A percentile compares a stretch with the other conserved stretches of the same genome.
These are phyloP conservation scores for Salpingus planirostris DNA, from an alignment of 2,888 invertebrate genomes.

Conservation along the genomic window DNA sequence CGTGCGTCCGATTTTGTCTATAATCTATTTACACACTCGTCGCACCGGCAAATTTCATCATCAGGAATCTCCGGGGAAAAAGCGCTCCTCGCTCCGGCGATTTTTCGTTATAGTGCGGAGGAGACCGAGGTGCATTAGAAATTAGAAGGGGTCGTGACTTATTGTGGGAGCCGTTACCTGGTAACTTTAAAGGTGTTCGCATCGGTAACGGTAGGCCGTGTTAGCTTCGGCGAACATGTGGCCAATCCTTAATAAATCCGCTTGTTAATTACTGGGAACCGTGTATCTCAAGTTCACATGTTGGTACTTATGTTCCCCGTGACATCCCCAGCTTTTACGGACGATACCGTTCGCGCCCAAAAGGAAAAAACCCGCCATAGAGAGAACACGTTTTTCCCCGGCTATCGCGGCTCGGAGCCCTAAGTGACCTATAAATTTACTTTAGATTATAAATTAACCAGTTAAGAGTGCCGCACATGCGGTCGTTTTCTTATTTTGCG, in stretches of 20 bases:
- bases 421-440: conserved; percentile 35
- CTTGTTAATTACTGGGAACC: conserved; percentile 37
- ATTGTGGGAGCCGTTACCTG: too few relatives aligned
- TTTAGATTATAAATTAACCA: conserved; percentile 31
- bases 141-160: too few relatives aligned
- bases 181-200: too few relatives aligned
- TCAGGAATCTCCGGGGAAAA: too few relatives aligned
- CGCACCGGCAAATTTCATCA: too few relatives aligned
- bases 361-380: conserved; percentile 6
- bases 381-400: conserved; percentile 31
- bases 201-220: conserved; percentile 35
- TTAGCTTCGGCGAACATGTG: conserved; percentile 30
- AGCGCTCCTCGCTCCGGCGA: too few relatives aligned
- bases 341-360: conserved; percentile 23
- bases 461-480: conserved; percentile 22
- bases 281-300: conserved; percentile 33
- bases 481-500: conserved; percentile 16
- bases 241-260: conserved; percentile 35
- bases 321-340: conserved; percentile 20
- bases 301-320: conserved; percentile 30
- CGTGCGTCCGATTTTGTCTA: too few relatives aligned
- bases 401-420: conserved; percentile 27
- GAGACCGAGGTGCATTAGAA: too few relatives aligned
- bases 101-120: too few relatives aligned
- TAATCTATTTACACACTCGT: too few relatives aligned